Evolutionary conservation across 2,888 invertebrate genomes (phyloP), one percentile per base, ranked within the genome.

Genomic region (Drosophila nr. perissopoda): DNA sequence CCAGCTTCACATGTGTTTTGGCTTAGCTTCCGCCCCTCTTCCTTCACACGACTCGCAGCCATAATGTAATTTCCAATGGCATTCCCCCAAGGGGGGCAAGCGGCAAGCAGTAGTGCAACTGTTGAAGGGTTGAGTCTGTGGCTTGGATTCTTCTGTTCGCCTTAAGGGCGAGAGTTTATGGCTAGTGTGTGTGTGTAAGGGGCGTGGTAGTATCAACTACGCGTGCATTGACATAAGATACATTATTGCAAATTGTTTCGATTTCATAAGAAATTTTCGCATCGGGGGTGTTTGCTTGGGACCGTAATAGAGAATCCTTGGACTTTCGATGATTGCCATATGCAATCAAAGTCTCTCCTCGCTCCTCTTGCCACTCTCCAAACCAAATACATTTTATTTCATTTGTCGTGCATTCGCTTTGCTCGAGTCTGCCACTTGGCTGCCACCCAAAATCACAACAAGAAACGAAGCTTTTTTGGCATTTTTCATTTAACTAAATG

Each of bases 161-260:
- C 67, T 49, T 27, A 25, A 59, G 40, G 60, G 63, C 63, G 36
- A 36, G 48, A 36, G 36, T 38, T 59, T 62, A 58, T 62, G 16
- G 58, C 13, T 25, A 54, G 25, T 27, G 29, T 29, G 29, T 18
- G 18, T 31, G 33, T 34, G 42, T 21, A 10, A 7, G 57, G 38
- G 59, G 60, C 75, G 67, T 75, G 71, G 49, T 45, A 27, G 52
- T 51, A 40, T 64, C 59, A 68, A 58, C 67, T 54, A 78, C 79
- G 87, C 89, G 77, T 82, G 76, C 84, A 89, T 36, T 89, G 90
- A 88, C 89, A 89, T 86, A 74, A 84, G 84, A 86, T 89, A 86
- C 86, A 90, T 89, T 89, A 89, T 89, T 90, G 90, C 83, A 86
- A 88, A 87, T 89, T 90, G 90, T 82, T 89, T 90, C 90, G 78